phyloP scores from a whole-genome alignment of 1,140 invertebrate genomes.

The Drosophila ohnishii region DNA sequence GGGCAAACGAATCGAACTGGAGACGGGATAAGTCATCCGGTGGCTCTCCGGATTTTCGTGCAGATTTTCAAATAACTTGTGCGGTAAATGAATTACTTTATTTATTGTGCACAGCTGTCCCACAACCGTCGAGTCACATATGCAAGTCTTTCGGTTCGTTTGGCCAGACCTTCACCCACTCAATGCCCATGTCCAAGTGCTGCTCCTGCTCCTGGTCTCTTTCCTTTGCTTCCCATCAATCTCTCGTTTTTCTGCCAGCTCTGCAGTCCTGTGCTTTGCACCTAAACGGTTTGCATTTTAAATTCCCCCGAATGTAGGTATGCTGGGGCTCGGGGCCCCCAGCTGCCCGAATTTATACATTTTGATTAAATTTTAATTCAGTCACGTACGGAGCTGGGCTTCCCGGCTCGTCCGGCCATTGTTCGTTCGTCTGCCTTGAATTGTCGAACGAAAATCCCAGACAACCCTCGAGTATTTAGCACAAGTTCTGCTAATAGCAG shows the following conservation, averaged over 20 bases:
- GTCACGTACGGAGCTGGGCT: conserved; percentile 70
- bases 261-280: conserved; percentile 40
- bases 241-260: conserved; percentile 17
- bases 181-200: background rate
- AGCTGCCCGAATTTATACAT: conserved; percentile 65
- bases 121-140: conserved; percentile 42
- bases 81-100: conserved; percentile 80
- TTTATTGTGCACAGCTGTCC: conserved; percentile 75
- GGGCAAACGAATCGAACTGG: conserved; percentile 59
- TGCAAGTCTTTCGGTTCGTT: conserved; percentile 48
- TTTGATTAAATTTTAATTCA: conserved; percentile 82
- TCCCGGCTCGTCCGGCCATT: conserved; percentile 29
- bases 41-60: conserved; percentile 53
- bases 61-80: conserved; percentile 79
- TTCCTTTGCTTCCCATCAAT: conserved; percentile 5
- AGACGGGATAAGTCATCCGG: conserved; percentile 40
- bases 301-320: conserved; percentile 36
- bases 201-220: background rate
- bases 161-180: conserved; percentile 24
- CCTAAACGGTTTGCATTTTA: conserved; percentile 65
- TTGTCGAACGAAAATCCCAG: conserved; percentile 58
- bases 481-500: conserved; percentile 70
- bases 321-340: background rate
- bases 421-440: conserved; percentile 36
- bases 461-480: conserved; percentile 66